Conservation (phyloP, 2,888 invertebrate species). For the Sinelater perroti region DNA sequence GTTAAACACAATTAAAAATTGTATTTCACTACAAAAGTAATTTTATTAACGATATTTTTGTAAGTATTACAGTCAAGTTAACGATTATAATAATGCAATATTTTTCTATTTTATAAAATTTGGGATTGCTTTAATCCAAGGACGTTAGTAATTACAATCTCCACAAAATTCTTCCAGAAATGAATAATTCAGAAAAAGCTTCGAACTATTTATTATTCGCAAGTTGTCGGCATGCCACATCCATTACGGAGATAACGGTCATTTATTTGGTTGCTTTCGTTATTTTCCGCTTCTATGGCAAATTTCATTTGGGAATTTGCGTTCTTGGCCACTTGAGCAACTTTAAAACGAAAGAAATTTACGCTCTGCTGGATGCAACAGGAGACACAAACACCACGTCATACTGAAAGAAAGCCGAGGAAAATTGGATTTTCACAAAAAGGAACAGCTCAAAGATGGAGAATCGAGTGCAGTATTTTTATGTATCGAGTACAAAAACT, state of each 20-base stretch:
- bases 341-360: conserved; percentile 11
- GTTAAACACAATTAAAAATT: no score
- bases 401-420: conserved; percentile 13
- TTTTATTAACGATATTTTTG: no score
- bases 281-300: neutral
- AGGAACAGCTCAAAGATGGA: no score
- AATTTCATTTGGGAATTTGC: neutral
- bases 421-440: conserved; percentile 27
- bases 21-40: no score
- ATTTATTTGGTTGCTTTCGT: no score
- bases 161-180: neutral
- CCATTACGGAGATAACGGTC: neutral
- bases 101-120: no score
- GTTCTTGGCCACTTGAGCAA: neutral
- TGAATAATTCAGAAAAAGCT: conserved; percentile 1
- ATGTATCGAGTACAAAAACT: no score
- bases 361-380: conserved; percentile 15
- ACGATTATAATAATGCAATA: no score
- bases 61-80: no score
- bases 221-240: conserved; percentile 2
- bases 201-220: conserved; percentile 1
- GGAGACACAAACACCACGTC: conserved; percentile 17
- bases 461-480: no score
- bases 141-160: no score
- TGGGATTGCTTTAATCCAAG: no score